These are phyloP conservation scores for Oncorhynchus clarkii DNA, from an alignment of 2,113 vertebrate genomes.

Conservation along the genomic window DNA sequence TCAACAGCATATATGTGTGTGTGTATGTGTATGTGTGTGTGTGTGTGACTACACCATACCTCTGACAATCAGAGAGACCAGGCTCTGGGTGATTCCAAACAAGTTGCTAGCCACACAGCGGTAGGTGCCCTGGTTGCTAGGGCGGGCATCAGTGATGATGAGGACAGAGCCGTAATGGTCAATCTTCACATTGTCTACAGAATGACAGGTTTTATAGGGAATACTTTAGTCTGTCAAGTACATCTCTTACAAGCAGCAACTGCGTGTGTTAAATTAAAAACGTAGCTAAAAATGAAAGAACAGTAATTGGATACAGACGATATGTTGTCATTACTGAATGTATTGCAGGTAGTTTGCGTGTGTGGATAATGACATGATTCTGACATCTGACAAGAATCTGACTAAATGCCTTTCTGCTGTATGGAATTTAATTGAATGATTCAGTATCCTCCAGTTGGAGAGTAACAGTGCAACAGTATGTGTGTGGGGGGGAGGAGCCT, in stretches of 20 bases:
- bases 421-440: neutral
- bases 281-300: neutral
- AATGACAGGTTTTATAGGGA: neutral
- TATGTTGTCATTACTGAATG: neutral
- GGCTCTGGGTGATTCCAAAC: conserved; percentile 86
- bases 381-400: too few species aligned
- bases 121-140: conserved; percentile 85
- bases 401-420: too few species aligned
- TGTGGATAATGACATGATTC: too few species aligned
- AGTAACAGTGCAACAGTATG: too few species aligned
- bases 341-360: neutral
- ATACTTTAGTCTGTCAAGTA: neutral
- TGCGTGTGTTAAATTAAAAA: too few species aligned
- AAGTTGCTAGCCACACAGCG: conserved; percentile 90
- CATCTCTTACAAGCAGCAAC: neutral
- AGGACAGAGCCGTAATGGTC: conserved; percentile 83
- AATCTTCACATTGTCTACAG: conserved; percentile 84
- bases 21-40: too few species aligned
- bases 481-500: neutral
- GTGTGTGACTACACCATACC: conserved; percentile 67
- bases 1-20: too few species aligned
- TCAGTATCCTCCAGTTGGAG: neutral
- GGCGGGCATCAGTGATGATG: conserved; percentile 70
- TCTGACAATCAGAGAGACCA: conserved; percentile 85
- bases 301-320: neutral